Conservation (phyloP, 2,797 vertebrate species). For the Sternarchorhynchus goeldii region DNA sequence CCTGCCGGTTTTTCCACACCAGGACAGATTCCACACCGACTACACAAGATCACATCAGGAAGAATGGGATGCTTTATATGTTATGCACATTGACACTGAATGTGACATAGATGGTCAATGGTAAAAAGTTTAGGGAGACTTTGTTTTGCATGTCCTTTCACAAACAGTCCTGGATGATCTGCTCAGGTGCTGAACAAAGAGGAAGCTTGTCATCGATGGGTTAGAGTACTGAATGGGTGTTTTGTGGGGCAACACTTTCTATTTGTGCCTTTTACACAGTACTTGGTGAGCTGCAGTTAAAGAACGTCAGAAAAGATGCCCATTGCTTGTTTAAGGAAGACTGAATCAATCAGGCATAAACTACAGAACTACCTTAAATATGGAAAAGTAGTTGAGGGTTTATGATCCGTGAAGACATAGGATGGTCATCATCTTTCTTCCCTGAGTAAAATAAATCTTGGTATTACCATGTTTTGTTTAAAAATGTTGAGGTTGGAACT, state of each 20-base stretch:
- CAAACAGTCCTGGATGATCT: neutral
- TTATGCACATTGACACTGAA: neutral
- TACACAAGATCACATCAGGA: neutral
- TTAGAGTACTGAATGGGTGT: conserved; percentile 35
- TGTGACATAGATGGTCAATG: neutral
- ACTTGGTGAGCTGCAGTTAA: conserved; percentile 25
- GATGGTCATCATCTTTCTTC: no score
- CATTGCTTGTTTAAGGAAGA: conserved; percentile 22
- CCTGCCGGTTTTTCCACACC: no score
- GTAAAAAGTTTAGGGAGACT: neutral
- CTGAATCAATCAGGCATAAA: conserved; percentile 1
- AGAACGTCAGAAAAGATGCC: conserved; percentile 22
- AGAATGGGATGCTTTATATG: neutral
- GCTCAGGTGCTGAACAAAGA: conserved; percentile 18
- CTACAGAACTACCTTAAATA: neutral
- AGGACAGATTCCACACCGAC: no score
- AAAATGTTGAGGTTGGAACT: no score
- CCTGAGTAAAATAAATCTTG: no score
- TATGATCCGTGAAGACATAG: no score
- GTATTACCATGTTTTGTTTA: no score
- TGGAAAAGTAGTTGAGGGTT: no score
- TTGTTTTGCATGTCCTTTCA: neutral
- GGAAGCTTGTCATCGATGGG: neutral
- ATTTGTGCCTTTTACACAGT: conserved; percentile 40
- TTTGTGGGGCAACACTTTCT: conserved; percentile 8